phyloP scores from a whole-genome alignment of 1,140 invertebrate species.

The Trichonephila clavata region DNA sequence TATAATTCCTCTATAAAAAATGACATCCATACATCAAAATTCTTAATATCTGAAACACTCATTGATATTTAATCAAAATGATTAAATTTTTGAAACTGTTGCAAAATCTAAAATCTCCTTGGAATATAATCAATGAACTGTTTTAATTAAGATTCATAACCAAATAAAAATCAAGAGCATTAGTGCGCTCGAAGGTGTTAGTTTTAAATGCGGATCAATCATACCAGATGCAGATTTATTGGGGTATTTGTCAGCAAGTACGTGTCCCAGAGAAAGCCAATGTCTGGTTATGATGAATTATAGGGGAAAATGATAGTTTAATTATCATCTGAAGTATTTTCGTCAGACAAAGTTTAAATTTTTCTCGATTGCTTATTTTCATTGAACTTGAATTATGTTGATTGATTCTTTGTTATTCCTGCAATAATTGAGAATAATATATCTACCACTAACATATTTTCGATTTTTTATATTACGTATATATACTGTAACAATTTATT shows the following conservation, averaged over 20 bases:
- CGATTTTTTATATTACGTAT: too few species aligned
- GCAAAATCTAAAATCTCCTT: too few species aligned
- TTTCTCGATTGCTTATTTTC: neutral
- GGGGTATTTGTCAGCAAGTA: neutral
- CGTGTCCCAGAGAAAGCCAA: neutral
- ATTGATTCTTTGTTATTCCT: neutral
- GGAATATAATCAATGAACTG: neutral
- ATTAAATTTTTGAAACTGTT: too few species aligned
- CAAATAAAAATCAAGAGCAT: neutral
- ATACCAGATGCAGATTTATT: neutral
- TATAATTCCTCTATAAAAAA: too few species aligned
- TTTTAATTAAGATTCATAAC: conserved; percentile 18
- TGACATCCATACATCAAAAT: too few species aligned
- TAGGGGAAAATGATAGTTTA: neutral
- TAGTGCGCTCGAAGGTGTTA: neutral
- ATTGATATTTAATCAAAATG: too few species aligned
- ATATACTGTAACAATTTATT: too few species aligned
- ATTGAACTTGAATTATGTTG: neutral
- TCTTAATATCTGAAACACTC: too few species aligned
- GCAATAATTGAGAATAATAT: neutral
- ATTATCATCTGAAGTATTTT: neutral
- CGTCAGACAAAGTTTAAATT: neutral
- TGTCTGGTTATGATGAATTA: neutral
- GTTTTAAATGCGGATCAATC: conserved; percentile 3
- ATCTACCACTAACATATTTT: neutral